phyloP scores from a whole-genome alignment of 2,797 vertebrate genomes.

The Malurus leucopterus region DNA sequence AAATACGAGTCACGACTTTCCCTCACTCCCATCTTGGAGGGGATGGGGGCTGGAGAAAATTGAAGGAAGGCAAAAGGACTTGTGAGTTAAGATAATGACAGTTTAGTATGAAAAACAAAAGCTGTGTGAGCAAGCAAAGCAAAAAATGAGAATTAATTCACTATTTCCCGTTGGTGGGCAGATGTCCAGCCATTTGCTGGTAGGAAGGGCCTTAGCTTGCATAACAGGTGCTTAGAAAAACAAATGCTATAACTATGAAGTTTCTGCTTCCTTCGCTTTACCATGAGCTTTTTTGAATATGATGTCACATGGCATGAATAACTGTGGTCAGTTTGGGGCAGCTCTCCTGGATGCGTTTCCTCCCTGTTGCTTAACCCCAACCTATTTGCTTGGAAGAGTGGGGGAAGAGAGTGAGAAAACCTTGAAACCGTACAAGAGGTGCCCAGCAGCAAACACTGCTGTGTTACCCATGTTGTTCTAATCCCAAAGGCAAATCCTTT shows the following conservation, averaged over 20 bases:
- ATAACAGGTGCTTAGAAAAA: neutral
- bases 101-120: neutral
- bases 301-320: neutral
- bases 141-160: neutral
- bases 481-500: neutral
- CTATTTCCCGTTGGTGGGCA: neutral
- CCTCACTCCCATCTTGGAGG: neutral
- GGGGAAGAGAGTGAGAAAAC: neutral
- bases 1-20: neutral
- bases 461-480: too few relatives aligned
- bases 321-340: neutral
- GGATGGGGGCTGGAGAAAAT: accelerated
- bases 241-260: neutral
- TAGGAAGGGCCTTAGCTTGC: neutral
- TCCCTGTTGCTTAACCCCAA: neutral
- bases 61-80: neutral
- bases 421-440: neutral
- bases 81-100: accelerated
- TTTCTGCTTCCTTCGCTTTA: neutral
- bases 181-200: neutral
- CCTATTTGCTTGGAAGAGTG: neutral
- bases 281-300: neutral
- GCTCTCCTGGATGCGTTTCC: neutral
- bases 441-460: neutral
- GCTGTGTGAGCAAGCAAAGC: neutral